Evolutionary conservation across 2,888 invertebrate species (phyloP).

Genomic region (Apodemia mormo): DNA sequence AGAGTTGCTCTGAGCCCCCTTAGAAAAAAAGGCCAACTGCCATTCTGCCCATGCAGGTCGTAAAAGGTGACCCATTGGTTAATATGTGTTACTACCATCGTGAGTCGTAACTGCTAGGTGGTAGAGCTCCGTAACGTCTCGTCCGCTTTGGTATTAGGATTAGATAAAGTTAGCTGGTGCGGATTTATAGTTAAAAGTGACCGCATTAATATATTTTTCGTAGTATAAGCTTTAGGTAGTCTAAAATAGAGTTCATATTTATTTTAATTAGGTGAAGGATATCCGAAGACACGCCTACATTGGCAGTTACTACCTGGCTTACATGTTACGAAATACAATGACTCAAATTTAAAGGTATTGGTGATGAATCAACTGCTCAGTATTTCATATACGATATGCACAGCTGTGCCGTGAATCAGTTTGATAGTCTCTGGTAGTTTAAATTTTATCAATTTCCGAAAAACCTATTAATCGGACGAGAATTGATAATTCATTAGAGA

Average conservation of each 20-base stretch:
- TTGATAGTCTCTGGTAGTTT: not conserved
- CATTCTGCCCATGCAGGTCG: no score
- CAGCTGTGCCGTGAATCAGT: not conserved
- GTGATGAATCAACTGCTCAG: constrained; percentile 5
- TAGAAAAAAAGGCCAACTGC: no score
- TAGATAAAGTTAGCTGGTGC: no score
- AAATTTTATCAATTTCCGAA: constrained; percentile 2
- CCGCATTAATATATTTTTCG: no score
- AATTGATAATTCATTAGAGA: not conserved
- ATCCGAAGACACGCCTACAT: not conserved
- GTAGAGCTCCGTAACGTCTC: no score
- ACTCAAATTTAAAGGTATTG: constrained; percentile 13
- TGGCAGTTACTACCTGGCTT: constrained; percentile 12
- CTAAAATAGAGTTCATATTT: constrained; percentile 2
- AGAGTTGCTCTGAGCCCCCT: no score
- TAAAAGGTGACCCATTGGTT: no score
- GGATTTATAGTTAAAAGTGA: no score
- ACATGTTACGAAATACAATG: not conserved
- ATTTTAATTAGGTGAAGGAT: constrained; percentile 13
- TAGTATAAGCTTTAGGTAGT: not conserved
- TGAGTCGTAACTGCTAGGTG: no score
- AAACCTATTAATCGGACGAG: not conserved
- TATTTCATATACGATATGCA: not conserved
- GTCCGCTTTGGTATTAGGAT: no score
- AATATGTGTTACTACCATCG: no score